These are phyloP conservation scores for Sparus aurata DNA, from an alignment of 2,797 vertebrate species.

Conservation along the genomic window DNA sequence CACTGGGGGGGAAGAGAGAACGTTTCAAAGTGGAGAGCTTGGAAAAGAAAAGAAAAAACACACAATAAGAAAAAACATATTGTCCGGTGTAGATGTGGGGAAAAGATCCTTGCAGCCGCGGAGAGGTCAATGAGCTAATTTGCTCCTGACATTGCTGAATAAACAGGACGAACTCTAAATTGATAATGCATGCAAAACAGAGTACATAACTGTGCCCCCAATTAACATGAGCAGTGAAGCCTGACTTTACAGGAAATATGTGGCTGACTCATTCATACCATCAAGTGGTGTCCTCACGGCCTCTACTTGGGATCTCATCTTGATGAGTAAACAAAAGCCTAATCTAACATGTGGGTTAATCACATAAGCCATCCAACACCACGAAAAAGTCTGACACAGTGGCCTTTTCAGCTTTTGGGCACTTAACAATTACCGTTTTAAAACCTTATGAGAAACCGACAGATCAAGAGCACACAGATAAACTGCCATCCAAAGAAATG, in stretches of 20 bases:
- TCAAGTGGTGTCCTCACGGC: slow-evolving; percentile 20
- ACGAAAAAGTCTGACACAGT: background rate
- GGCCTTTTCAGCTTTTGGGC: background rate
- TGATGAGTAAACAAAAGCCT: slow-evolving; percentile 40
- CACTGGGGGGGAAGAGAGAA: background rate
- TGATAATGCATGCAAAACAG: slow-evolving; percentile 44
- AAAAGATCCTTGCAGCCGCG: background rate
- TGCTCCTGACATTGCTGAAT: slow-evolving; percentile 26
- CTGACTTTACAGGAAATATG: slow-evolving; percentile 49
- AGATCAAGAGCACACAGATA: background rate
- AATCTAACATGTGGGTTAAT: slow-evolving; percentile 36
- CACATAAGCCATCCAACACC: background rate
- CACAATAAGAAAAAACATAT: slow-evolving; percentile 34
- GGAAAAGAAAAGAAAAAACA: slow-evolving; percentile 15
- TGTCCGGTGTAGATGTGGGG: background rate
- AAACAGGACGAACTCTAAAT: slow-evolving; percentile 51
- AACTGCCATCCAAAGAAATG: background rate
- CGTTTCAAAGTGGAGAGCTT: slow-evolving; percentile 28
- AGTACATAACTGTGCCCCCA: slow-evolving; percentile 41
- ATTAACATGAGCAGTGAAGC: slow-evolving; percentile 68
- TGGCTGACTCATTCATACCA: background rate
- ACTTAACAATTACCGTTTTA: background rate
- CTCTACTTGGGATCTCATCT: slow-evolving; percentile 21
- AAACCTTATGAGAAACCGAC: background rate
- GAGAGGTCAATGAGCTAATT: slow-evolving; percentile 40